Evolutionary conservation across 2,888 invertebrate genomes (phyloP), one percentile per base, ranked within the genome.

Genomic region (Callinectes sapidus): DNA sequence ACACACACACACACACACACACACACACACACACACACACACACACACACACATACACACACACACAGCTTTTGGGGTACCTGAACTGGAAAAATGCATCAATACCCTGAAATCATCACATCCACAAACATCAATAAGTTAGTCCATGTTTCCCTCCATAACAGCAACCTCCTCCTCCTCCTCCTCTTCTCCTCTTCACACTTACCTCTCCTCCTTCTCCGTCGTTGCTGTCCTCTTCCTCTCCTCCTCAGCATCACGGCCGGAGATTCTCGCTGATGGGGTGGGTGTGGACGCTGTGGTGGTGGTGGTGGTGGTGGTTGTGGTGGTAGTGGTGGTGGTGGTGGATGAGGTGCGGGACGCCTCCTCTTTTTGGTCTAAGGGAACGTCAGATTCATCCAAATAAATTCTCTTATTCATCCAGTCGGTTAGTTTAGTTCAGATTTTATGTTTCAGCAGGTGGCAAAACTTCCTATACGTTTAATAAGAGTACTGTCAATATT

Each of bases 351-450:
- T 93, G 39, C 93, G 91, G 35, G 91, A 85, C n/a, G 91, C 91
- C 48, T 93, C 93, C 35, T 92, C 92, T 92, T 90, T 92, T 93
- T 91, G 93, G 91, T 91, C 93, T 93, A 91, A 18, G 81, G 18
- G 13, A 35, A 14, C 0, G 35, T 35, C 5, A 16, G 35, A 16
- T 13, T 35, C 13, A 81, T 81, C 13, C 1, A 35, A 13, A 23
- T 61, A 23, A 61, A 61, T 61, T 5, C 61, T 23, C 5, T 23
- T 61, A 61, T 5, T 3, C 18, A 61, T 61, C 8, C 3, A 48
- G 10, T 48, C 10, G 3, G 10, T 48, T 48, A 2, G 48, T 48
- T 48, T 48, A 61, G 16, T 23, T 23, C 61, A 61, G 61, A 61
- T 1, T 2, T 10, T 61, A 48, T 8, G 48, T 48, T 48, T 48